Evolutionary conservation across 2,888 invertebrate species (phyloP).

Genomic region (Trachelus tabidus): DNA sequence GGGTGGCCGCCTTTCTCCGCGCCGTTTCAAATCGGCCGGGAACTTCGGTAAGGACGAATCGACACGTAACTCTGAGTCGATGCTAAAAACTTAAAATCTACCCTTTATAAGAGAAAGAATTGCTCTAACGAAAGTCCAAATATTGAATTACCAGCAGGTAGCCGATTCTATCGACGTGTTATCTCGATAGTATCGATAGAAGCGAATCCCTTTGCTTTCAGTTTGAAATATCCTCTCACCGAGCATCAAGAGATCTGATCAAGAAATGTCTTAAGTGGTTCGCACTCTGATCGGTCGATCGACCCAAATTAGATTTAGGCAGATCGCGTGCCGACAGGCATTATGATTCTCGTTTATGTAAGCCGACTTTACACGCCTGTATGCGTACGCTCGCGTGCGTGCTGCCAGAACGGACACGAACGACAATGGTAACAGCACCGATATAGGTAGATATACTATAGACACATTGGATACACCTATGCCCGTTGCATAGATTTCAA

Average conservation of each 20-base stretch:
- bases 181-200: background rate
- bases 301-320: conserved; percentile 2
- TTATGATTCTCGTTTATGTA: background rate
- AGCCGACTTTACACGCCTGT: background rate
- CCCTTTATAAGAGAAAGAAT: background rate
- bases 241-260: background rate
- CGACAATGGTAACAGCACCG: background rate
- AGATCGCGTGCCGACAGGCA: background rate
- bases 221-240: background rate
- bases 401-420: background rate
- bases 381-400: background rate
- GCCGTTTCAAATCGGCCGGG: background rate
- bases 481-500: background rate
- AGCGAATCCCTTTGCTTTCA: background rate
- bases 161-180: background rate
- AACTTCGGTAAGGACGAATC: background rate
- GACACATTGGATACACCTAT: background rate
- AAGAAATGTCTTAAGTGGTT: background rate
- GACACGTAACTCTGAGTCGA: background rate
- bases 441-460: background rate
- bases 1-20: conserved; percentile 60
- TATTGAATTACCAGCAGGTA: background rate
- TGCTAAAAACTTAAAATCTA: background rate
- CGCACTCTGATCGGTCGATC: conserved; percentile 2
- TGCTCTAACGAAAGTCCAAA: background rate